Percentiles rank a stretch among this genome's conserved stretches.
Conservation (phyloP, 2,113 vertebrate species). For the Labeo rohita region DNA sequence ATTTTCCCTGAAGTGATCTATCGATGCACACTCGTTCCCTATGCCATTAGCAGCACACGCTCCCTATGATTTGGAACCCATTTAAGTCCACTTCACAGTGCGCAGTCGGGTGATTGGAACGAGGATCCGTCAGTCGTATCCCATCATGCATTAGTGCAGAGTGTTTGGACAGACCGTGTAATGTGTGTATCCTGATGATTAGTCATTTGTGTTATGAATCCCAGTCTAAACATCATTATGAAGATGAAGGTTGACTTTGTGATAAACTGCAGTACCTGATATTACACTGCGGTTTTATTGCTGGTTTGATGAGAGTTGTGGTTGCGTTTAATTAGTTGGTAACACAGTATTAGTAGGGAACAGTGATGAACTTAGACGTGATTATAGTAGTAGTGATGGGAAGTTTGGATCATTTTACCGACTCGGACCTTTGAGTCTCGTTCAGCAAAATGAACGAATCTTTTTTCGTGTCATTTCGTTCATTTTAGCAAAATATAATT, state of each 20-base stretch:
- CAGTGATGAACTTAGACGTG: no score
- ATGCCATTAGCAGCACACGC: neutral
- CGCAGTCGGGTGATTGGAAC: neutral
- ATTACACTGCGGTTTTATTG: neutral
- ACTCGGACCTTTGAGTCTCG: no score
- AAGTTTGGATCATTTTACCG: no score
- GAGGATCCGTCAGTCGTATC: neutral
- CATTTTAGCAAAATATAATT: no score
- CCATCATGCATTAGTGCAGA: neutral
- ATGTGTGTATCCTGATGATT: neutral
- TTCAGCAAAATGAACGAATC: no score
- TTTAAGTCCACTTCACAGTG: neutral
- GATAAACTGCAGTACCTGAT: neutral
- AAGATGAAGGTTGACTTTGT: neutral
- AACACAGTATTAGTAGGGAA: no score
- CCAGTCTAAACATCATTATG: neutral
- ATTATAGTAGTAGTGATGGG: no score
- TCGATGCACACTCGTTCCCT: neutral
- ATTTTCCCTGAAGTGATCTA: neutral
- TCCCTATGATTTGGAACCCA: neutral
- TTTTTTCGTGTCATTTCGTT: no score
- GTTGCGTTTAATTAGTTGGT: neutral
- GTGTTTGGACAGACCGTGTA: neutral
- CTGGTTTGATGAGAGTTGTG: no score
- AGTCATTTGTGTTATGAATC: neutral